These are phyloP conservation scores for Dolichoris vasculosae DNA, from an alignment of 1,140 invertebrate species.

Conservation along the genomic window DNA sequence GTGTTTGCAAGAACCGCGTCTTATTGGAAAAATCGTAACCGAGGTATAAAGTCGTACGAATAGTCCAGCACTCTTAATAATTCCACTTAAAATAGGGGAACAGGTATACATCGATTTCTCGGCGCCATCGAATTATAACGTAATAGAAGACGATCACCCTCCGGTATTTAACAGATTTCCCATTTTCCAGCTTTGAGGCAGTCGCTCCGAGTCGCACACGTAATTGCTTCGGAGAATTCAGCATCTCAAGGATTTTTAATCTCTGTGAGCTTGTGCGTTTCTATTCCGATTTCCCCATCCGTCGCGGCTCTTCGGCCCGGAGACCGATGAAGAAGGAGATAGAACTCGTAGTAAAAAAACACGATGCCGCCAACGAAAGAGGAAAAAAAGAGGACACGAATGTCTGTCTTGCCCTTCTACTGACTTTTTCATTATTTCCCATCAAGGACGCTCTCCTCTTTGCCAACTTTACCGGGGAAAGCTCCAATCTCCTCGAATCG, in stretches of 20 bases:
- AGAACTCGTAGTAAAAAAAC: background rate
- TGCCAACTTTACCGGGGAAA: background rate
- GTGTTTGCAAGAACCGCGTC: background rate
- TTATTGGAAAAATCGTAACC: too few species aligned
- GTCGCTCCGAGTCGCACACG: background rate
- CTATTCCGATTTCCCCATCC: background rate
- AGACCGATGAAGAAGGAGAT: background rate
- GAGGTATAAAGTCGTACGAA: too few species aligned
- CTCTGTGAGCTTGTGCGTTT: background rate
- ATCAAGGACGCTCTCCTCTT: background rate
- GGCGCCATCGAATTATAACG: background rate
- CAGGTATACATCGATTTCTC: background rate
- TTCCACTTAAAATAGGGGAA: background rate
- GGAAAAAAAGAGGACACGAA: too few species aligned
- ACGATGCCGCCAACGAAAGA: background rate
- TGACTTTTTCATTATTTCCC: conserved; percentile 32
- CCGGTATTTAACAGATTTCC: background rate
- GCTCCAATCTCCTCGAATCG: conserved; percentile 11
- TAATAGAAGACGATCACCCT: background rate
- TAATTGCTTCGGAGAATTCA: conserved; percentile 6
- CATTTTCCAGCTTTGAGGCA: background rate
- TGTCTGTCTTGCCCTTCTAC: background rate
- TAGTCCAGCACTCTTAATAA: background rate
- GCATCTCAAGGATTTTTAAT: conserved; percentile 8
- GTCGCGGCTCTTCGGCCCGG: background rate